These are phyloP conservation scores for Callyntrura sp. DNA, from an alignment of 2,888 invertebrate species.

Conservation along the genomic window DNA sequence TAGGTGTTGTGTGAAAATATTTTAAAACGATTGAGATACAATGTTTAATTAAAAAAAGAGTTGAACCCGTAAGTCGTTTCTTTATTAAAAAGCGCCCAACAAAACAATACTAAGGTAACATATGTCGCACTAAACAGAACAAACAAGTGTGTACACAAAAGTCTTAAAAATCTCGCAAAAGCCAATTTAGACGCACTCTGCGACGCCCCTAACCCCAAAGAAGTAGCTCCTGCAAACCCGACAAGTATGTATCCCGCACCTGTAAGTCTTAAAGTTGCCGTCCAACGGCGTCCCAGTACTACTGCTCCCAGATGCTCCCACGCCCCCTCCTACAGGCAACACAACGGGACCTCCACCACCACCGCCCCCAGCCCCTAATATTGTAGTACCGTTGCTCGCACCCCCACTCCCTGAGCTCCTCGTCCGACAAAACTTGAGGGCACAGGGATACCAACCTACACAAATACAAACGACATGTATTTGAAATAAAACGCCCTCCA, in stretches of 20 bases:
- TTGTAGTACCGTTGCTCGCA: no score
- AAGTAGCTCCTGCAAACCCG: conserved; percentile 95
- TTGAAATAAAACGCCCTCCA: no score
- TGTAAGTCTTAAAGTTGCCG: conserved; percentile 89
- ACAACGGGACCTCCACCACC: background rate
- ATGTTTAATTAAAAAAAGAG: no score
- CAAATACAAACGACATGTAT: background rate
- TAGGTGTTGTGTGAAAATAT: no score
- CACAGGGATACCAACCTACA: conserved; percentile 97
- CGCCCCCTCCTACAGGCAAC: background rate
- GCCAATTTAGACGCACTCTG: conserved; percentile 35
- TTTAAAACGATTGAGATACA: no score
- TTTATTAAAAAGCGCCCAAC: no score
- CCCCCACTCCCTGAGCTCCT: conserved; percentile 4
- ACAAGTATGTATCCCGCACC: conserved; percentile 98
- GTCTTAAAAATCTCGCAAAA: background rate
- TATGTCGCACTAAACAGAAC: background rate
- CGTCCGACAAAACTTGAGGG: conserved; percentile 90
- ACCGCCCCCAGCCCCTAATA: no score
- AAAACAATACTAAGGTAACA: no score
- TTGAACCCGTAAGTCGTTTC: no score
- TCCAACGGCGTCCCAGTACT: conserved; percentile 88
- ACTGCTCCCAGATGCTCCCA: conserved; percentile 90
- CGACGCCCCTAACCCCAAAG: conserved; percentile 89
- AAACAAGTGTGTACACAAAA: background rate